Evolutionary conservation across 1,140 invertebrate species (phyloP).

Genomic region (Ceratoteleas bidentatus): DNA sequence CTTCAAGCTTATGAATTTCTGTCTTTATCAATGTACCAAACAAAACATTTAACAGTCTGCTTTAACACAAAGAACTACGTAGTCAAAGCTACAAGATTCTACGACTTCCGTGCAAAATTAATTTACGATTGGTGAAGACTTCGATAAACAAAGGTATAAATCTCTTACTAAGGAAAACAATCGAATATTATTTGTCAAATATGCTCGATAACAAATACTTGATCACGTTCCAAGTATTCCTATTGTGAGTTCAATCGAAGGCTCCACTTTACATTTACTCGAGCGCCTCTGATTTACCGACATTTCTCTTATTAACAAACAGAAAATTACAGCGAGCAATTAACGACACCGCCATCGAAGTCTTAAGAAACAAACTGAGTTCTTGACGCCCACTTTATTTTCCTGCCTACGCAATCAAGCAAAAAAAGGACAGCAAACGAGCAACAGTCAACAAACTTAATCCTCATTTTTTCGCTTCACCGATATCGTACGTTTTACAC

Average conservation of each 20-base stretch:
- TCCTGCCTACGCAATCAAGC: too few species aligned
- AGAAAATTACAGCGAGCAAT: neutral
- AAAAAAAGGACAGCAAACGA: too few species aligned
- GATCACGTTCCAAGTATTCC: slow-evolving; percentile 34
- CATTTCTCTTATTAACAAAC: slow-evolving; percentile 12
- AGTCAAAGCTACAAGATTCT: neutral
- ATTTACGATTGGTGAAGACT: slow-evolving; percentile 5
- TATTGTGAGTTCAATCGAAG: slow-evolving; percentile 9
- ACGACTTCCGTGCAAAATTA: slow-evolving; percentile 7
- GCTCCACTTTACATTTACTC: slow-evolving; percentile 15
- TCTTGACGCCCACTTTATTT: too few species aligned
- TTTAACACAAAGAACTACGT: slow-evolving; percentile 10
- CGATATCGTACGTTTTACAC: slow-evolving; percentile 54
- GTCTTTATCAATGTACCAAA: neutral
- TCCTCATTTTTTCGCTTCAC: slow-evolving; percentile 38
- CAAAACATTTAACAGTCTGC: too few species aligned
- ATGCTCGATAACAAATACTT: slow-evolving; percentile 20
- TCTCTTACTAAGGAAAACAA: slow-evolving; percentile 22
- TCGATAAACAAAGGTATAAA: slow-evolving; percentile 25
- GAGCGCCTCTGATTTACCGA: neutral
- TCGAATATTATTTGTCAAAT: slow-evolving; percentile 30
- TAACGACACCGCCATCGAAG: neutral
- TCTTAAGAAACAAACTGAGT: neutral
- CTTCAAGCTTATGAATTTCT: too few species aligned
- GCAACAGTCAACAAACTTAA: too few species aligned